These are phyloP conservation scores for Enteromius viviparus DNA, from an alignment of 2,797 vertebrate species.

Conservation along the genomic window DNA sequence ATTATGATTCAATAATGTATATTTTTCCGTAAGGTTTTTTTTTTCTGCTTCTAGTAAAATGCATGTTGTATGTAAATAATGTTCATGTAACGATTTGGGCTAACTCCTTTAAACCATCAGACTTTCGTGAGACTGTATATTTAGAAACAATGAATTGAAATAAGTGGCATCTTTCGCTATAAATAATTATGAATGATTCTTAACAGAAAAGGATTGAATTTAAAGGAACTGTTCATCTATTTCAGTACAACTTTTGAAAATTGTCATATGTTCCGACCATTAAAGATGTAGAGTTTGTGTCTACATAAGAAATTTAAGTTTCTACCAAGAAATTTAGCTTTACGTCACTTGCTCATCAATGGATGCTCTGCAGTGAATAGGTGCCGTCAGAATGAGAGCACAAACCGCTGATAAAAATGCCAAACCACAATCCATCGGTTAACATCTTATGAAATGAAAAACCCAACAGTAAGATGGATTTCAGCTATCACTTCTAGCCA, in stretches of 20 bases:
- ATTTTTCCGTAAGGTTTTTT: neutral
- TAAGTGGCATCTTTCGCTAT: neutral
- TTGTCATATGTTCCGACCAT: neutral
- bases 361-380: neutral
- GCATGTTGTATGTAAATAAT: neutral
- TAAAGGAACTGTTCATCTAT: neutral
- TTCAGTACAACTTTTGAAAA: neutral
- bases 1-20: constrained; percentile 17
- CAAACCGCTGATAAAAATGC: neutral
- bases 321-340: neutral
- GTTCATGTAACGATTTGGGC: neutral
- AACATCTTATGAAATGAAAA: neutral
- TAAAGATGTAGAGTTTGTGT: neutral
- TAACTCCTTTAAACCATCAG: neutral
- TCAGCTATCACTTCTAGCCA: neutral
- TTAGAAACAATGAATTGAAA: neutral
- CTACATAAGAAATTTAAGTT: neutral
- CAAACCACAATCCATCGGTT: neutral
- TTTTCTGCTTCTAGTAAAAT: neutral
- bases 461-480: neutral
- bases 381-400: neutral
- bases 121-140: neutral
- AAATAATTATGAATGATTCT: neutral
- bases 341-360: neutral
- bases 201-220: too few relatives aligned